Percentiles rank a stretch among this genome's conserved stretches.
Evolutionary conservation across 2,888 invertebrate species (phyloP).

Genomic region (Steromphala cineraria): DNA sequence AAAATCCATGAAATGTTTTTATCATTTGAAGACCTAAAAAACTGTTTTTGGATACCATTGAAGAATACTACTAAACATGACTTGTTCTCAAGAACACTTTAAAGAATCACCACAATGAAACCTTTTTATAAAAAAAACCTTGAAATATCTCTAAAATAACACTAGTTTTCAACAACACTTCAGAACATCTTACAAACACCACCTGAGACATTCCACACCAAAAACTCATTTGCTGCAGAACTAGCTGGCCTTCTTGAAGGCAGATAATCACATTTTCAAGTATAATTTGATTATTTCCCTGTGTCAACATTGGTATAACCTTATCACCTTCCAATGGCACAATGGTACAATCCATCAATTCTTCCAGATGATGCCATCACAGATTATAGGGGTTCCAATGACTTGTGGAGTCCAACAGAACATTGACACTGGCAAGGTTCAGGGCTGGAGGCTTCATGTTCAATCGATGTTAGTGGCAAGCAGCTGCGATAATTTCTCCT

Average conservation of each 20-base stretch:
- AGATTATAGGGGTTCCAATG: background rate
- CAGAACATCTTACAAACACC: background rate
- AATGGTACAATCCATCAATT: background rate
- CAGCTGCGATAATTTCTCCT: background rate
- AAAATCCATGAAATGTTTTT: too few relatives aligned
- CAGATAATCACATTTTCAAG: constrained; percentile 1
- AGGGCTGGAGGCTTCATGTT: background rate
- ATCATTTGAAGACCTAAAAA: too few relatives aligned
- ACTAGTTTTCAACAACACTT: background rate
- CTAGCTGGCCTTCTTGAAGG: background rate
- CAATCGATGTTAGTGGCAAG: background rate
- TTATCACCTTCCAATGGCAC: background rate
- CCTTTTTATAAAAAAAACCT: too few relatives aligned
- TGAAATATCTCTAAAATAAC: too few relatives aligned
- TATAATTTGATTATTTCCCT: constrained; percentile 3
- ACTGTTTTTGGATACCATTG: too few relatives aligned
- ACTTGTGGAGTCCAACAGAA: background rate
- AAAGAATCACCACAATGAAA: too few relatives aligned
- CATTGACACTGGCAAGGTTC: background rate
- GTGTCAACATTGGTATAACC: background rate
- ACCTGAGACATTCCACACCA: background rate
- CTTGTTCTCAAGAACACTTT: too few relatives aligned
- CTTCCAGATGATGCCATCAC: background rate
- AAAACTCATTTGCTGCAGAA: background rate
- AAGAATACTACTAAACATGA: too few relatives aligned